Percentiles rank a stretch among this genome's conserved stretches.
phyloP scores from a whole-genome alignment of 2,113 vertebrate species.

The Pedionomus torquatus region DNA sequence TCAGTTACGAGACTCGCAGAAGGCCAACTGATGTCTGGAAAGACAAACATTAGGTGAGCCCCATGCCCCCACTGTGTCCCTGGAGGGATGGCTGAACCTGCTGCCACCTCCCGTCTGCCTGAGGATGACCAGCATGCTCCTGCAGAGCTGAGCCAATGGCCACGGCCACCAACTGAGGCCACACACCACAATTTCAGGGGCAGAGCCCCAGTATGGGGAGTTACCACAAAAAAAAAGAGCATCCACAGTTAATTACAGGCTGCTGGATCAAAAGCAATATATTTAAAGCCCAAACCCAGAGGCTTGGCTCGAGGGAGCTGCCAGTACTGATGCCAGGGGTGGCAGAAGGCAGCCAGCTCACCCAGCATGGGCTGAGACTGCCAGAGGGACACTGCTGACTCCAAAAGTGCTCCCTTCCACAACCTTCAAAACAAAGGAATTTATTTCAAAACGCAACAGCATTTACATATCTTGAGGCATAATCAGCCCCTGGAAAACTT shows the following conservation, averaged over 20 bases:
- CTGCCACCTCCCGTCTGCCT: background rate
- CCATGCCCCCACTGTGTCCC: fast-evolving
- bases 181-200: background rate
- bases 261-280: background rate
- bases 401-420: background rate
- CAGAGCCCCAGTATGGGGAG: background rate
- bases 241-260: background rate
- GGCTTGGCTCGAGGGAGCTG: background rate
- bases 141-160: background rate
- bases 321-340: background rate
- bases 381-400: background rate
- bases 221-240: background rate
- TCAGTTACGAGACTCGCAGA: background rate
- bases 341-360: background rate
- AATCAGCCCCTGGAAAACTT: background rate
- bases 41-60: background rate
- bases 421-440: background rate
- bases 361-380: fast-evolving
- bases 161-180: constrained; percentile 18
- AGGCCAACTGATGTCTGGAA: background rate
- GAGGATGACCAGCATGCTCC: background rate
- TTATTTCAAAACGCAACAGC: background rate
- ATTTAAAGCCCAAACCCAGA: background rate
- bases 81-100: background rate
- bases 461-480: background rate